Base-by-base conservation (phyloP, 2,113 vertebrate genomes). In the Carlito syrichta region DNA sequence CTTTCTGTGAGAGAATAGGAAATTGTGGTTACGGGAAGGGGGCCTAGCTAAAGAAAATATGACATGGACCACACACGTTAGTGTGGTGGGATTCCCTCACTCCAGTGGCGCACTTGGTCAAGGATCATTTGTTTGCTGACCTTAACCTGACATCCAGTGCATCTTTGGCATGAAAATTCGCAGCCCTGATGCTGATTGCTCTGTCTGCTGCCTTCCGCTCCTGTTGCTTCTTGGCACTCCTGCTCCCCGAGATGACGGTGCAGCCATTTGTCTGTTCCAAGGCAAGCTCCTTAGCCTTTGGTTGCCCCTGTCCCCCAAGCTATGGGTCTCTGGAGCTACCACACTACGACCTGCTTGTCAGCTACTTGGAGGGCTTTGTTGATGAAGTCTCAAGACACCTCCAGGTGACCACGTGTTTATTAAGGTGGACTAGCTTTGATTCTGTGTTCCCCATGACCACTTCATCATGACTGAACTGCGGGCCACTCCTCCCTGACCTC, bases 41-140 rank as follows among this genome's bases (percentile, higher is more conserved):
- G 38, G 12, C 38, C 69, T 56, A 8, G 56, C 43, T 62, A 52
- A 48, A 48, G 63, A 76, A 73, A 56, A 60, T n/a, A 63, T 4
- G 11, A 5, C 0, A 0, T 5, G 27, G 71, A 6, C 35, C 69
- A 5, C 69, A 1, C 71, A 27, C 8, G 4, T 62, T 30, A 48
- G 11, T 40, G 8, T 14, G 9, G 32, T 6, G 60, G 54, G 45
- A 0, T 0, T n/a, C n/a, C 56, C 62, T 35, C 14, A 1, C 5
- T 60, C 52, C 20, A 1, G 30, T 19, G 25, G 10, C 43, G 48
- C 9, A 3, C 22, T 69, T 40, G 60, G 74, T 19, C 22, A 19
- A 14, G 45, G 52, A 25, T 84, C 8, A 7, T 54, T 40, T 20
- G 4, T 48, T 5, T 56, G 25, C 25, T 38, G 17, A 63, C 12